These are phyloP conservation scores for Hippolais icterina DNA, from an alignment of 2,113 vertebrate genomes.

Conservation along the genomic window DNA sequence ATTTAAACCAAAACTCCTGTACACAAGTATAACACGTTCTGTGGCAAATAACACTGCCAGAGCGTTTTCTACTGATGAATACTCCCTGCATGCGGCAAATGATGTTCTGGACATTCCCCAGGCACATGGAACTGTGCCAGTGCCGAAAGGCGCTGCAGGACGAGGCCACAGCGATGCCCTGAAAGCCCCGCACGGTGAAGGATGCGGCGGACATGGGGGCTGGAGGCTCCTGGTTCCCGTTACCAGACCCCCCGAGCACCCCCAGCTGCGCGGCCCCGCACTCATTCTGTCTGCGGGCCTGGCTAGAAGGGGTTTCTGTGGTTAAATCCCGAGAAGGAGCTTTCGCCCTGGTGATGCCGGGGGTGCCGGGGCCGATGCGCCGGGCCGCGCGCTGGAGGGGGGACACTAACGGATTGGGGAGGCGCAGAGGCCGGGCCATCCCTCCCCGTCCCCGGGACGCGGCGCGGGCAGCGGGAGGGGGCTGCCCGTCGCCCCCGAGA, in stretches of 20 bases:
- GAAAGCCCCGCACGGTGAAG: neutral
- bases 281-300: neutral
- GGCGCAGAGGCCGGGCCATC: neutral
- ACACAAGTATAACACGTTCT: fast-evolving
- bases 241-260: neutral
- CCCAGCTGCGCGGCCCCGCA: fast-evolving
- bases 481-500: neutral
- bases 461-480: neutral
- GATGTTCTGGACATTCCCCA: fast-evolving
- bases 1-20: neutral
- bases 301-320: neutral
- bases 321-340: neutral
- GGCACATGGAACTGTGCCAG: fast-evolving
- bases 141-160: fast-evolving
- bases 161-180: neutral
- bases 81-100: neutral
- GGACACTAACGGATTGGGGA: neutral
- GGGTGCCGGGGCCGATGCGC: neutral
- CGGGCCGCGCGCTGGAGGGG: neutral
- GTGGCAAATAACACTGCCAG: fast-evolving
- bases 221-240: neutral
- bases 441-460: neutral
- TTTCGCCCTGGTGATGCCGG: neutral
- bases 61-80: fast-evolving
- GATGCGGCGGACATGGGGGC: neutral